Base-by-base conservation (phyloP, 2,888 invertebrate genomes). In the Agonopterix arenella region DNA sequence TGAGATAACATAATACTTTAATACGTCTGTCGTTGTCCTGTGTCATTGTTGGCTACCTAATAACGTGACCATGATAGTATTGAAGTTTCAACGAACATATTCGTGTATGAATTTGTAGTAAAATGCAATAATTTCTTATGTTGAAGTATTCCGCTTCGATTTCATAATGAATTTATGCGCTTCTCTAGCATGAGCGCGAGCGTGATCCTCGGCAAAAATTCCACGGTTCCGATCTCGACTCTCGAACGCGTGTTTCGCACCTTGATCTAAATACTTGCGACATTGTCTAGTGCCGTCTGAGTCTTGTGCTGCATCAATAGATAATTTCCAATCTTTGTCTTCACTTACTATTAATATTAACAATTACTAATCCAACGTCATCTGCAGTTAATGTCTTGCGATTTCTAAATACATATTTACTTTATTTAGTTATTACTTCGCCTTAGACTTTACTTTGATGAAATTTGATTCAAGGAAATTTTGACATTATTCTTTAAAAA, bases 201-300 rank as follows among this genome's bases (percentile, higher is more conserved):
- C 78, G 80, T 80, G 79, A 79, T 84, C 80, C 78, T 80, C 79
- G 73, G 76, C 76, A 76, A 81, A 84, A 83, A 86, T 80, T 79
- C 81, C 80, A 73, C 79, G 71, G 77, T 77, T 77, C 78, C 77
- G 76, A 79, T 84, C 81, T 81, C 81, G 73, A 77, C 80, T 83
- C 82, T 80, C 80, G 81, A 80, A 76, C 82, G 81, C 84, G 80
- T 78, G 82, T 81, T 83, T 84, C 80, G 80, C 86, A 86, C 88
- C 88, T 89, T 89, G 88, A 89, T 88, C 88, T 88, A 86, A 88
- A 89, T 89, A 84, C 84, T 82, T 84, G 79, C 79, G 84, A 86
- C 84, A 86, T 84, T 83, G 84, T 88, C 79, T 80, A 76, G 79
- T 72, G 66, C 71, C 74, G 71, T 70, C 72, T 76, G 68, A 68